Evolutionary conservation across 2,797 vertebrate genomes (phyloP).

Genomic region (Chaetodon trifasciatus): DNA sequence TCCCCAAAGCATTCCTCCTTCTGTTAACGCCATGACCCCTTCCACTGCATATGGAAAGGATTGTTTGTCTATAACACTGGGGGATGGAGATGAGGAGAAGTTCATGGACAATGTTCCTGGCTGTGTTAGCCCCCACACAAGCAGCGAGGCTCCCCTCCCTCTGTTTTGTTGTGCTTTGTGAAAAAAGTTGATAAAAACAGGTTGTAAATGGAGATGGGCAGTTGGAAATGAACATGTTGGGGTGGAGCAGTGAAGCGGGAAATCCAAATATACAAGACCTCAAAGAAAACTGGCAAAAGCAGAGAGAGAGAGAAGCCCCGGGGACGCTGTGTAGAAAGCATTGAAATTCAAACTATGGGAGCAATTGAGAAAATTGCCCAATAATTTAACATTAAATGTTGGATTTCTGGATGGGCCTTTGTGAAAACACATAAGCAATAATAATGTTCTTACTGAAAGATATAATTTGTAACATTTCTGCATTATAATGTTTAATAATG

Average conservation of each 20-base stretch:
- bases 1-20: constrained; percentile 87
- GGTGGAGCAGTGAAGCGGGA: constrained; percentile 85
- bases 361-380: constrained; percentile 12
- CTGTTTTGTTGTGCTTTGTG: constrained; percentile 89
- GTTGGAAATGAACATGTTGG: constrained; percentile 85
- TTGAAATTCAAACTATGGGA: constrained; percentile 39
- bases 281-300: constrained; percentile 74
- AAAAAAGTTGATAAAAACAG: constrained; percentile 88
- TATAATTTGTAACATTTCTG: too few relatives aligned
- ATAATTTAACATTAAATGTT: neutral
- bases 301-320: constrained; percentile 32
- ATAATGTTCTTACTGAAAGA: neutral
- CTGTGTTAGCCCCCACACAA: constrained; percentile 74
- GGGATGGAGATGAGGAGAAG: constrained; percentile 86
- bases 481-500: too few relatives aligned
- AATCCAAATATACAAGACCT: constrained; percentile 89
- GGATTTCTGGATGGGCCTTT: neutral
- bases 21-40: constrained; percentile 86
- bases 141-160: constrained; percentile 80
- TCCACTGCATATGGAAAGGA: constrained; percentile 85
- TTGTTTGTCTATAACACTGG: constrained; percentile 88
- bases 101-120: constrained; percentile 86
- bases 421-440: neutral
- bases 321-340: neutral
- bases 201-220: constrained; percentile 87